These are phyloP conservation scores for Orthosia cruda DNA, from an alignment of 2,888 invertebrate genomes.

Conservation along the genomic window DNA sequence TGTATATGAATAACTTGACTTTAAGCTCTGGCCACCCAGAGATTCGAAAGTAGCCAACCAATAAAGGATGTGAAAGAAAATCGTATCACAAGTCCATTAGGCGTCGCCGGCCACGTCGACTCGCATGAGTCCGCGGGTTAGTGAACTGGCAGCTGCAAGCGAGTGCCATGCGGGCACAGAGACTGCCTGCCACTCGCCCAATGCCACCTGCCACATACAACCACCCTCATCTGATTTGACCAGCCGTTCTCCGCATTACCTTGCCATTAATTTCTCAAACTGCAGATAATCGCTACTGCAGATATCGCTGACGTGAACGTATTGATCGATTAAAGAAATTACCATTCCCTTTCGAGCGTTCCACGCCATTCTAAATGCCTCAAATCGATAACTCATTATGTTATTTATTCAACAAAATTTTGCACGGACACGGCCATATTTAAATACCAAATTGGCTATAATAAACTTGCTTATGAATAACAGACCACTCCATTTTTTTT, in stretches of 20 bases:
- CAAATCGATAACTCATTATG: slow-evolving; percentile 45
- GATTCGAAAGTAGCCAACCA: slow-evolving; percentile 51
- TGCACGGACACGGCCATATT: slow-evolving; percentile 44
- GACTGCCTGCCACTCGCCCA: slow-evolving; percentile 61
- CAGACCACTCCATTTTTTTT: slow-evolving; percentile 63
- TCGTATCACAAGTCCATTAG: slow-evolving; percentile 77
- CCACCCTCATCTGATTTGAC: slow-evolving; percentile 57
- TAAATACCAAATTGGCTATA: slow-evolving; percentile 58
- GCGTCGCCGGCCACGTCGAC: slow-evolving; percentile 61
- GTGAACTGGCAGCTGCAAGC: slow-evolving; percentile 84
- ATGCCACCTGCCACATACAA: slow-evolving; percentile 68
- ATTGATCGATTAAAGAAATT: slow-evolving; percentile 38
- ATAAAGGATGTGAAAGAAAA: slow-evolving; percentile 58
- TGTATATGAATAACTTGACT: slow-evolving; percentile 20
- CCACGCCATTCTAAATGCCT: slow-evolving; percentile 26
- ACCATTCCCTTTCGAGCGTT: slow-evolving; percentile 40
- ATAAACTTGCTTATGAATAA: slow-evolving; percentile 63
- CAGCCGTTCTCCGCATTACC: slow-evolving; percentile 48
- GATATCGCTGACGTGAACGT: slow-evolving; percentile 38
- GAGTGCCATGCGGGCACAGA: slow-evolving; percentile 73
- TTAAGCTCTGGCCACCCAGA: slow-evolving; percentile 39
- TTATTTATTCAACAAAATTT: slow-evolving; percentile 48
- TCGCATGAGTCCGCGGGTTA: slow-evolving; percentile 79
- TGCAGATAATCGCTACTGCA: slow-evolving; percentile 45
- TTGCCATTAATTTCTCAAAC: slow-evolving; percentile 57